Base-by-base conservation (phyloP, 2,797 vertebrate species). In the Chromobotia macracanthus region DNA sequence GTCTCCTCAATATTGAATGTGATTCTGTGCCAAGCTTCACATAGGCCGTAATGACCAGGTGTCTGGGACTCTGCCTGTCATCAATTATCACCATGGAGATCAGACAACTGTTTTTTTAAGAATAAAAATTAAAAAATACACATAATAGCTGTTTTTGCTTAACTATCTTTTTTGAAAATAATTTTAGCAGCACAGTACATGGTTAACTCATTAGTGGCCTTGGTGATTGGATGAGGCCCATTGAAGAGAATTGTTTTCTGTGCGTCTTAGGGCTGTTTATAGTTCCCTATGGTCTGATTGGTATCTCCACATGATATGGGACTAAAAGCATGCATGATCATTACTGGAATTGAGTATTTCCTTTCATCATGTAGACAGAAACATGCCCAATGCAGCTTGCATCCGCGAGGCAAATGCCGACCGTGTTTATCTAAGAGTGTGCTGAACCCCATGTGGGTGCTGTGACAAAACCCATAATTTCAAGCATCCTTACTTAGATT, bases 41-140 rank as follows among this genome's bases (percentile, higher is more conserved):
- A 31, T 18, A 67, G 73, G 71, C 75, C 56, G 56, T 88, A 89
- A 92, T 89, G 85, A 82, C 18, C 65, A 73, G 72, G 71, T 86
- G 78, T 74, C 84, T 86, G 87, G 87, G 84, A 88, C 83, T 85
- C 72, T 67, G 71, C 72, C 86, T 88, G 88, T 90, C n/a, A n/a
- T n/a, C n/a, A 91, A 91, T 90, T 90, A 90, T 85, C 84, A 66
- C 82, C 72, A 82, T 64, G 75, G 85, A 82, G 80, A 87, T 80
- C 83, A 89, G 88, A 90, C 87, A 88, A 79, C 77, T 83, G 83
- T 91, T 86, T 83, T 56, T 46, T 38, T 71, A 66, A 13, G 71
- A 38, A 16, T 72, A n/a, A 77, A 64, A 74, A 72, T 82, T 50
- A 41, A 75, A 31, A 51, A 71, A 61, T 19, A 35, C n/a, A 63